phyloP scores from a whole-genome alignment of 2,113 vertebrate genomes.

The Festucalex cinctus region DNA sequence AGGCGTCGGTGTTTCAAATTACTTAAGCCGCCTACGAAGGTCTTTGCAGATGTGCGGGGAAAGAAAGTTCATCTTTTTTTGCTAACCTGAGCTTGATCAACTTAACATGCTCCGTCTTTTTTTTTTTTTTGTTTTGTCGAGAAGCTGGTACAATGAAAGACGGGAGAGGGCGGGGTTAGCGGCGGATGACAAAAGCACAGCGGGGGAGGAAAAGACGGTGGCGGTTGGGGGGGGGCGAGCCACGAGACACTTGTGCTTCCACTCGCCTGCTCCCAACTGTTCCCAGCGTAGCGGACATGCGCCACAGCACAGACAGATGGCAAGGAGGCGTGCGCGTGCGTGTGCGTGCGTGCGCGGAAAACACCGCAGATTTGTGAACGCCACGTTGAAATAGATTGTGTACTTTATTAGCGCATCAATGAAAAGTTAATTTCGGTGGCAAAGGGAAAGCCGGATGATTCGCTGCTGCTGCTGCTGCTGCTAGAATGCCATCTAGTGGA shows the following conservation, averaged over 20 bases:
- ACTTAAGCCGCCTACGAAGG: conserved; percentile 47
- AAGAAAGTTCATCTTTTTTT: conserved; percentile 3
- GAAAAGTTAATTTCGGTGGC: background rate
- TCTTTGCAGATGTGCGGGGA: conserved; percentile 22
- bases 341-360: background rate
- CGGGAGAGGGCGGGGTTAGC: background rate
- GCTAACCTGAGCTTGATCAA: background rate
- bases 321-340: conserved; percentile 37
- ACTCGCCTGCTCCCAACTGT: conserved; percentile 54
- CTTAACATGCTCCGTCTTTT: background rate
- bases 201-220: conserved; percentile 9
- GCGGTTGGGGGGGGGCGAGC: conserved; percentile 12
- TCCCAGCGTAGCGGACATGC: conserved; percentile 62
- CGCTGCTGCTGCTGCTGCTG: too few species aligned
- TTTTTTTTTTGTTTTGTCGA: background rate
- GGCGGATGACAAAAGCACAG: conserved; percentile 56
- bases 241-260: conserved; percentile 59
- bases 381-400: conserved; percentile 19
- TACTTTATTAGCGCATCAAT: background rate
- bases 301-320: conserved; percentile 69
- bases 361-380: background rate
- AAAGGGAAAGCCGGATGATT: background rate
- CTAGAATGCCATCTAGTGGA: conserved; percentile 6
- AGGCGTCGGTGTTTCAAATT: conserved; percentile 39
- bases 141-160: background rate